Evolutionary conservation across 2,888 invertebrate species (phyloP), one percentile per base, ranked within the genome.

Genomic region (Syritta pipiens): DNA sequence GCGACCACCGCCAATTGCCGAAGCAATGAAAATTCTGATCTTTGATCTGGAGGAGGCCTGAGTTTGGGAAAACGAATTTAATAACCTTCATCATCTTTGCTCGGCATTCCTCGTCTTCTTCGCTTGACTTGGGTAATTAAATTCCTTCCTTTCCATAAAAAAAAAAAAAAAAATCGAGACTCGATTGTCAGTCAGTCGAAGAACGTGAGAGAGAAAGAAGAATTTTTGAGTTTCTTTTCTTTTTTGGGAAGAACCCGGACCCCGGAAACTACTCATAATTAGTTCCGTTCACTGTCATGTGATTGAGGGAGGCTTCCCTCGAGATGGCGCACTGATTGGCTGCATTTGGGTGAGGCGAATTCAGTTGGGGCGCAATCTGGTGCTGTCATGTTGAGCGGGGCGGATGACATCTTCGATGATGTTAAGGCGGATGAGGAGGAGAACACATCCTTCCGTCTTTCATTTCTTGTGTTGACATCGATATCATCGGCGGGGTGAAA

Each of bases 221-320:
- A 37, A n/a, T n/a, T n/a, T n/a, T n/a, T n/a, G n/a, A n/a, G n/a
- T 37, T 14, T 17, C 37, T 14, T 17, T 17, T 14, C 9, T 1
- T 14, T 6, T 14, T 35, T 19, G 30, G 35, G 22, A 53, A 28
- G 30, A 24, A 30, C 20, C 14, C 28, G 59, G 17, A 35, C 14
- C 26, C 67, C 72, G 79, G 79, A 79, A 79, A 79, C 79, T 79
- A 79, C 60, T 79, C 79, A 79, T 79, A 79, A 79, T 79, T 79
- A 79, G 79, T 79, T 79, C 79, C 79, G 79, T 79, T 68, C 57
- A 67, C 62, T 74, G 79, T 57, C 60, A 79, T 79, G 62, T 68
- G 74, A 79, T 74, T n/a, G 74, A 68, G 67, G 19, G 32, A 37
- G 19, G 42, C 37, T 7, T 2, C 10, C 7, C 14, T 44, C 26